These are phyloP conservation scores for Prinia subflava DNA, from an alignment of 2,113 vertebrate species.

Conservation along the genomic window DNA sequence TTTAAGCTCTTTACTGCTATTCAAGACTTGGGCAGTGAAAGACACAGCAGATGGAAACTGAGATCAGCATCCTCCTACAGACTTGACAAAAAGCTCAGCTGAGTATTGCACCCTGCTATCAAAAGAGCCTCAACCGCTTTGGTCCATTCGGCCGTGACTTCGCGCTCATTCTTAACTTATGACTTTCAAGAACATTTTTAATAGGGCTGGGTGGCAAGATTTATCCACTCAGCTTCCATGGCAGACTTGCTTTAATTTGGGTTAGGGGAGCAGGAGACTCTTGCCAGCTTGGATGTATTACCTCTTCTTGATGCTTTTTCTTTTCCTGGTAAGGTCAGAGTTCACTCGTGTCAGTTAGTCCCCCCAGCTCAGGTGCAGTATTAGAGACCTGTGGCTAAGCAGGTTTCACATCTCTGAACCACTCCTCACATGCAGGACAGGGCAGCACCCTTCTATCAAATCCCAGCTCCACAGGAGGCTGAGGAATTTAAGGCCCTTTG, in stretches of 20 bases:
- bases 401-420: background rate
- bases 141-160: background rate
- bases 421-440: background rate
- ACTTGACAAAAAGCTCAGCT: background rate
- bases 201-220: background rate
- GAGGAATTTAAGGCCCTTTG: too few species aligned
- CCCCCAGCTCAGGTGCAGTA: conserved; percentile 19
- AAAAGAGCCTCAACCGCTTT: background rate
- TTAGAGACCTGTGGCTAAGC: background rate
- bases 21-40: background rate
- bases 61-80: background rate
- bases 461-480: background rate
- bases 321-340: background rate
- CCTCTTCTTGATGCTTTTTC: background rate
- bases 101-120: background rate
- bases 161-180: background rate
- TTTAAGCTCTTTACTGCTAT: background rate
- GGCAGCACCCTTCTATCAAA: background rate
- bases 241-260: background rate
- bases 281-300: background rate
- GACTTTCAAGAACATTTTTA: background rate
- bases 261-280: background rate
- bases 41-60: background rate
- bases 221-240: background rate
- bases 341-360: background rate